phyloP scores from a whole-genome alignment of 92 coral and sea anemone genomes.

The Desmophyllum pertusum region DNA sequence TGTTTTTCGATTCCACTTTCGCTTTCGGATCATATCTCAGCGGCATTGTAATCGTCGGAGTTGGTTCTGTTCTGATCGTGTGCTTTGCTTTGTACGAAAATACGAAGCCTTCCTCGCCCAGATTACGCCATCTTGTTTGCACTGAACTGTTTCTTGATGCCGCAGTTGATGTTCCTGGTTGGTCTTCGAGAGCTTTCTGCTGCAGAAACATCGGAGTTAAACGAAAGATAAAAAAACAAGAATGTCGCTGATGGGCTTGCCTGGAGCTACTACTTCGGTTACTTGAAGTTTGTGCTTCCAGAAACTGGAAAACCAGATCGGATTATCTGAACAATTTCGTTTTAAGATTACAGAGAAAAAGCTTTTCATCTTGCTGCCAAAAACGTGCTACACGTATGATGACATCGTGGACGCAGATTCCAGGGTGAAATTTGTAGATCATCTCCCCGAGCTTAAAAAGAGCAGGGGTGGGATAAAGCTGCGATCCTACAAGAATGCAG shows the following conservation, averaged over 20 bases:
- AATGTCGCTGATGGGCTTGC: slow-evolving; percentile 96
- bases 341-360: slow-evolving; percentile 47
- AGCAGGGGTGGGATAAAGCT: slow-evolving; percentile 49
- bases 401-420: slow-evolving; percentile 38
- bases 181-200: slow-evolving; percentile 72
- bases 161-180: slow-evolving; percentile 63
- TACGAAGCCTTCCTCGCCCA: background rate
- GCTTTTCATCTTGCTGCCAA: slow-evolving; percentile 81
- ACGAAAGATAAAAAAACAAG: slow-evolving; percentile 74
- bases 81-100: slow-evolving; percentile 10
- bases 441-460: slow-evolving; percentile 5
- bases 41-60: slow-evolving; percentile 29
- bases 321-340: slow-evolving; percentile 25
- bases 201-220: slow-evolving; percentile 74
- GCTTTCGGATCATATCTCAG: slow-evolving; percentile 37
- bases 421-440: slow-evolving; percentile 28
- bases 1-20: slow-evolving; percentile 66
- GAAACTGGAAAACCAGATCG: slow-evolving; percentile 52
- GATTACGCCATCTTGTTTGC: slow-evolving; percentile 57
- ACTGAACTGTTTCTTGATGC: slow-evolving; percentile 64
- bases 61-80: background rate
- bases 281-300: slow-evolving; percentile 83
- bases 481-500: slow-evolving; percentile 56
- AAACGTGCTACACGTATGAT: slow-evolving; percentile 56
- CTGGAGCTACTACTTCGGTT: slow-evolving; percentile 92